Percentiles rank a stretch among this genome's conserved stretches.
These are phyloP conservation scores for Gallinago solitaria DNA, from an alignment of 2,797 vertebrate genomes.

Conservation along the genomic window DNA sequence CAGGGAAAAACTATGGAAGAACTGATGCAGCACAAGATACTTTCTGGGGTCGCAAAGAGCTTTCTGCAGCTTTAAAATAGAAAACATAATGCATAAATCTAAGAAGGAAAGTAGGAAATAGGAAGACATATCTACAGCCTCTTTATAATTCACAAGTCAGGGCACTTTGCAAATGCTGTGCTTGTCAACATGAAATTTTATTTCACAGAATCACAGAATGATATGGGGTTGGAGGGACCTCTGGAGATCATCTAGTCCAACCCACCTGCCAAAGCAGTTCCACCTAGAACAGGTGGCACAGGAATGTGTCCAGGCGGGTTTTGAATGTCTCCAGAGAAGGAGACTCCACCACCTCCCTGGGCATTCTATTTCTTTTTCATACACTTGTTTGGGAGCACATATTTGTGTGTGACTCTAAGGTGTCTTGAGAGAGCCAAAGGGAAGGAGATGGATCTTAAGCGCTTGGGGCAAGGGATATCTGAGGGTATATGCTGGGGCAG, in stretches of 20 bases:
- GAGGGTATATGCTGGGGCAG: fast-evolving
- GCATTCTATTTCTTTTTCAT: not conserved
- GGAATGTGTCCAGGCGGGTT: too few relatives aligned
- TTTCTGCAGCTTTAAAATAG: not conserved
- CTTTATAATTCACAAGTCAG: not conserved
- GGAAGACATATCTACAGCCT: not conserved
- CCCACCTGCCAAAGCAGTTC: too few relatives aligned
- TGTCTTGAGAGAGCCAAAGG: not conserved
- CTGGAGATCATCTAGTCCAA: too few relatives aligned
- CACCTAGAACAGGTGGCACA: too few relatives aligned
- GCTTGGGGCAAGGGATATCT: fast-evolving
- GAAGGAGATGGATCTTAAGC: not conserved
- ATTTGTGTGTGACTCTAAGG: not conserved
- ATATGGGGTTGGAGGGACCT: too few relatives aligned
- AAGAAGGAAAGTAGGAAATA: not conserved
- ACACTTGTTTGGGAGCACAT: fast-evolving
- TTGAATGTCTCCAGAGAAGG: too few relatives aligned
- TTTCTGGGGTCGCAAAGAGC: not conserved
- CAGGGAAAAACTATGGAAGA: not conserved
- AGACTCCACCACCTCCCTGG: too few relatives aligned
- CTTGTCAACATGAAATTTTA: not conserved
- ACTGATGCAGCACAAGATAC: not conserved
- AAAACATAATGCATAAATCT: not conserved
- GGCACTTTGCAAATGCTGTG: not conserved
- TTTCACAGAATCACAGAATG: not conserved